Conservation (phyloP, 1,140 invertebrate species). For the Pemphigus obesinymphae region DNA sequence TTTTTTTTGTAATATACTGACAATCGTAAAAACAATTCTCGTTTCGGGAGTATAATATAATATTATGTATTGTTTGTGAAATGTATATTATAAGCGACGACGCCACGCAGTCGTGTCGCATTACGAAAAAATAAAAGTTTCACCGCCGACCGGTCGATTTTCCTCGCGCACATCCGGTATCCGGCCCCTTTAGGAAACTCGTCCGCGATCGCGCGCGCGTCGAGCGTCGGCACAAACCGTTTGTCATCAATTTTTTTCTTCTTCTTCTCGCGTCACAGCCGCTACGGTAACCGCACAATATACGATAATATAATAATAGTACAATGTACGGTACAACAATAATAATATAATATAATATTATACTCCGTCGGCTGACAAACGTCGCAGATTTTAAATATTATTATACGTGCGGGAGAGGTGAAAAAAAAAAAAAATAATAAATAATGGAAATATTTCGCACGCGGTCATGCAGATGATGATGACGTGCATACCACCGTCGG, state of each 20-base stretch:
- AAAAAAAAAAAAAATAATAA: no score
- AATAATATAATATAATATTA: no score
- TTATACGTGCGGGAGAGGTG: no score
- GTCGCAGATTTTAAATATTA: background rate
- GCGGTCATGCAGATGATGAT: no score
- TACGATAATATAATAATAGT: background rate
- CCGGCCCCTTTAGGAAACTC: constrained; percentile 34
- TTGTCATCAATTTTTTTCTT: background rate
- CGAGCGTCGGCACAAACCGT: no score
- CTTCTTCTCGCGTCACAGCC: background rate
- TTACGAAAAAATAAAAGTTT: constrained; percentile 16
- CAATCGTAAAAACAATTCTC: no score
- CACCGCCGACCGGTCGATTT: constrained; percentile 28
- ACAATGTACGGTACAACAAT: no score
- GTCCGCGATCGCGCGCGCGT: background rate
- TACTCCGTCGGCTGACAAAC: background rate
- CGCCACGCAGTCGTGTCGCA: background rate
- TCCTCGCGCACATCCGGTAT: constrained; percentile 20
- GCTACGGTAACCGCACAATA: background rate
- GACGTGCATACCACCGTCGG: no score
- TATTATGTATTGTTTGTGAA: no score
- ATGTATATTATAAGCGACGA: background rate
- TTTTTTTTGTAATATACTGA: no score
- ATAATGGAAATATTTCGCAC: no score
- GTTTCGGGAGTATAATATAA: no score